Evolutionary conservation across 2,888 invertebrate genomes (phyloP).

Genomic region (Carpatolechia fugitivella): DNA sequence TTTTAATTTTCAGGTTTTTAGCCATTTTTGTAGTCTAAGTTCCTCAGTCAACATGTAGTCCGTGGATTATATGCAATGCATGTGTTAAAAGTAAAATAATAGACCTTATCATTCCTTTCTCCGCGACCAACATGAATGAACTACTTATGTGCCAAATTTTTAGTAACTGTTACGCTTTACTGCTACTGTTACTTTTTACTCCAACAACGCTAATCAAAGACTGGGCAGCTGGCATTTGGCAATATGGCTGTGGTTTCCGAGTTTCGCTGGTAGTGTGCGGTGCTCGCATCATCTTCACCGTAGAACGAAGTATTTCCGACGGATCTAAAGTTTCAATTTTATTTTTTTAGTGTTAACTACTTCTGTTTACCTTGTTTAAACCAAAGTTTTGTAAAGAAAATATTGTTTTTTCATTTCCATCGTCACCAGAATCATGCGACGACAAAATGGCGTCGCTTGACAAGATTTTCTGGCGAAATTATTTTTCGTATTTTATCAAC

Average conservation of each 20-base stretch:
- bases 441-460: conserved; percentile 80
- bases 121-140: too few species aligned
- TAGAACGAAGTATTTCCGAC: conserved; percentile 68
- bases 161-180: background rate
- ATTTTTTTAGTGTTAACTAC: conserved; percentile 64
- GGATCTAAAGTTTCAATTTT: conserved; percentile 70
- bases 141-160: too few species aligned
- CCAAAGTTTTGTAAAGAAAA: conserved; percentile 56
- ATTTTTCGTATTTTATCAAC: conserved; percentile 59
- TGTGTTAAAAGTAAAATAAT: too few species aligned
- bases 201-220: conserved; percentile 8
- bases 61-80: too few species aligned
- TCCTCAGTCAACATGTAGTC: too few species aligned
- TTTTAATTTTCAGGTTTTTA: too few species aligned
- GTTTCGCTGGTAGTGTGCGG: conserved; percentile 75
- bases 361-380: conserved; percentile 63
- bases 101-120: too few species aligned
- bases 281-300: conserved; percentile 68
- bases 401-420: conserved; percentile 65
- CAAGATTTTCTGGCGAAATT: conserved; percentile 73
- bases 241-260: conserved; percentile 78
- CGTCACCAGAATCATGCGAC: conserved; percentile 77
- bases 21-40: too few species aligned
- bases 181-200: conserved; percentile 2
- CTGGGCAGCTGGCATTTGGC: conserved; percentile 36